phyloP scores from a whole-genome alignment of 2,888 invertebrate species.

The Laothoe populi region DNA sequence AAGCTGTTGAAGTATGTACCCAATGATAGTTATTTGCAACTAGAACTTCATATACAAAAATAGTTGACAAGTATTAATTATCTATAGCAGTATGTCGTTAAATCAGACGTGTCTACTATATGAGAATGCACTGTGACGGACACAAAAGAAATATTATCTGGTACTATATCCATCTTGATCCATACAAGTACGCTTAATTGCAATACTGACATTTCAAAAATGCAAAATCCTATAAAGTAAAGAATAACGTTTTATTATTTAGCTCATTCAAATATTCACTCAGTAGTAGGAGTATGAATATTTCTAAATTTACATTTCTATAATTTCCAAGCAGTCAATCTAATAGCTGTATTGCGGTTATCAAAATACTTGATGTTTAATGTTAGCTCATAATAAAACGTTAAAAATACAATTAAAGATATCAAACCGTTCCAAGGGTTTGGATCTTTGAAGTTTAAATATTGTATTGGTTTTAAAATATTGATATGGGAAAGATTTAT shows the following conservation, averaged over 20 bases:
- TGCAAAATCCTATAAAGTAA: neutral
- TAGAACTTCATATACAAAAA: too few species aligned
- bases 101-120: too few species aligned
- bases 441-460: slow-evolving; percentile 5
- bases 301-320: slow-evolving; percentile 12
- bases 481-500: neutral
- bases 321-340: slow-evolving; percentile 1
- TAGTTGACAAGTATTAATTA: too few species aligned
- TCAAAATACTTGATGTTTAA: slow-evolving; percentile 20
- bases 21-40: too few species aligned
- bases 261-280: neutral
- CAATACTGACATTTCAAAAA: neutral
- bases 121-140: too few species aligned
- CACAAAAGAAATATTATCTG: too few species aligned
- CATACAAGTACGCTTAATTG: neutral
- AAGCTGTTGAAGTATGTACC: too few species aligned
- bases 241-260: too few species aligned
- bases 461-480: slow-evolving; percentile 4
- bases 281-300: neutral
- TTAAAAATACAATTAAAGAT: slow-evolving; percentile 10
- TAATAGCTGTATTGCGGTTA: slow-evolving; percentile 18
- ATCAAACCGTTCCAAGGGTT: neutral
- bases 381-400: neutral
- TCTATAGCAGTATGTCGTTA: too few species aligned
- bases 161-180: neutral